Conservation (phyloP, 2,888 invertebrate genomes). For the Epinotia ramella region DNA sequence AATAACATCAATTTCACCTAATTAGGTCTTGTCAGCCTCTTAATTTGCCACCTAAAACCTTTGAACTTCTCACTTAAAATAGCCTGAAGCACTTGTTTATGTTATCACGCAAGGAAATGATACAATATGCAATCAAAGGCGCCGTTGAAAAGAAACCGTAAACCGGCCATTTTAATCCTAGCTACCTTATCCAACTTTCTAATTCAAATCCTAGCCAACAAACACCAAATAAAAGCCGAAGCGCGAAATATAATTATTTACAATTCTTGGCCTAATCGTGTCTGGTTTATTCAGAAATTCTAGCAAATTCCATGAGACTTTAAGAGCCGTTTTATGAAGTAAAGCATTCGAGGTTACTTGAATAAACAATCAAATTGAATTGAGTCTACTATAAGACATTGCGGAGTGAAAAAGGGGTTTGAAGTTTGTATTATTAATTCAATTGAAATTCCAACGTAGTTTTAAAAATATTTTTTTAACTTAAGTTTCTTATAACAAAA, state of each 20-base stretch:
- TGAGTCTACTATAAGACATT: background rate
- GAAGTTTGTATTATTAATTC: background rate
- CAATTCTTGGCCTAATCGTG: slow-evolving; percentile 16
- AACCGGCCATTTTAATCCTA: too few species aligned
- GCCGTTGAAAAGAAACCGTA: too few species aligned
- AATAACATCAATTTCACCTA: too few species aligned
- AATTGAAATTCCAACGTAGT: background rate
- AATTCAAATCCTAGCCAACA: background rate
- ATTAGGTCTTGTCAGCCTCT: too few species aligned
- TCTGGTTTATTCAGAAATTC: slow-evolving; percentile 26
- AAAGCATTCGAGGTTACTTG: slow-evolving; percentile 27
- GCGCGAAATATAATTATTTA: slow-evolving; percentile 31
- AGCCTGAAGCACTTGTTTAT: too few species aligned
- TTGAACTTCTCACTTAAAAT: too few species aligned
- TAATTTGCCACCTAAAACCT: too few species aligned
- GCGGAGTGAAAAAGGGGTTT: background rate
- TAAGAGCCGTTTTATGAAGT: slow-evolving; percentile 30
- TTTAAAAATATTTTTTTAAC: background rate
- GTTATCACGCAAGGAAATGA: too few species aligned
- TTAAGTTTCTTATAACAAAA: too few species aligned
- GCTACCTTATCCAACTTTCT: background rate
- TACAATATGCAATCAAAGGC: too few species aligned
- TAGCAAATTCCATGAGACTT: slow-evolving; percentile 25
- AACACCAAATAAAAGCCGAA: slow-evolving; percentile 9
- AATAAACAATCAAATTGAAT: slow-evolving; percentile 25